Percentiles rank a stretch among this genome's conserved stretches.
Conservation (phyloP, 2,888 invertebrate species). For the Leucoma salicis region DNA sequence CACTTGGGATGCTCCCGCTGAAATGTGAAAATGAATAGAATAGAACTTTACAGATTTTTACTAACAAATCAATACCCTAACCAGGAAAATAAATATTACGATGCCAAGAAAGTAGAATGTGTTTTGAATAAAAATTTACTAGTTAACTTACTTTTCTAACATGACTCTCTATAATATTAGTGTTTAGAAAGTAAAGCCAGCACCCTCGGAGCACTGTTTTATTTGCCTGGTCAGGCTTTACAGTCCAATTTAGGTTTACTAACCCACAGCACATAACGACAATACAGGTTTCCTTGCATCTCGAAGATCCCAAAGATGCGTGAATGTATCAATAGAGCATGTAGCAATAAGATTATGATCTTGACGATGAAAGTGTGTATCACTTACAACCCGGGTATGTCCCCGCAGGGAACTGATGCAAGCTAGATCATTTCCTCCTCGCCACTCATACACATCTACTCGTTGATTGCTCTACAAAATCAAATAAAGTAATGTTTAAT, state of each 20-base stretch:
- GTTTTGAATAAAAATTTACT: too few species aligned
- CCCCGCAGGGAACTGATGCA: constrained; percentile 88
- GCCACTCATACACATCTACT: constrained; percentile 93
- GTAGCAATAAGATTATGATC: constrained; percentile 85
- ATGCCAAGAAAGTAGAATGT: too few species aligned
- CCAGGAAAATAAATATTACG: too few species aligned
- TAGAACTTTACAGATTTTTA: background rate
- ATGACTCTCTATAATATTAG: too few species aligned
- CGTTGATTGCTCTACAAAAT: constrained; percentile 89
- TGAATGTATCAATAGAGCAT: constrained; percentile 96
- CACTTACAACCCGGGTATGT: constrained; percentile 93
- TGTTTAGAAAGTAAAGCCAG: too few species aligned
- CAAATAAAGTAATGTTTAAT: background rate
- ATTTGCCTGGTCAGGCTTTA: too few species aligned
- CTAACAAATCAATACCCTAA: too few species aligned
- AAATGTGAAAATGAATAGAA: constrained; percentile 8
- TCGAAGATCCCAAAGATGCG: constrained; percentile 96
- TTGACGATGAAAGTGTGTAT: constrained; percentile 93
- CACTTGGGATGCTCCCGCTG: constrained; percentile 95
- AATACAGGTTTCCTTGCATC: constrained; percentile 91
- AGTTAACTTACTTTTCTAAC: too few species aligned
- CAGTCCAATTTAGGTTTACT: too few species aligned
- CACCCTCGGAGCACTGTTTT: too few species aligned
- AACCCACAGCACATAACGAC: constrained; percentile 94
- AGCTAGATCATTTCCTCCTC: constrained; percentile 85